Evolutionary conservation across 2,113 vertebrate species (phyloP), one percentile per base, ranked within the genome.

Genomic region (Dipodomys merriami): DNA sequence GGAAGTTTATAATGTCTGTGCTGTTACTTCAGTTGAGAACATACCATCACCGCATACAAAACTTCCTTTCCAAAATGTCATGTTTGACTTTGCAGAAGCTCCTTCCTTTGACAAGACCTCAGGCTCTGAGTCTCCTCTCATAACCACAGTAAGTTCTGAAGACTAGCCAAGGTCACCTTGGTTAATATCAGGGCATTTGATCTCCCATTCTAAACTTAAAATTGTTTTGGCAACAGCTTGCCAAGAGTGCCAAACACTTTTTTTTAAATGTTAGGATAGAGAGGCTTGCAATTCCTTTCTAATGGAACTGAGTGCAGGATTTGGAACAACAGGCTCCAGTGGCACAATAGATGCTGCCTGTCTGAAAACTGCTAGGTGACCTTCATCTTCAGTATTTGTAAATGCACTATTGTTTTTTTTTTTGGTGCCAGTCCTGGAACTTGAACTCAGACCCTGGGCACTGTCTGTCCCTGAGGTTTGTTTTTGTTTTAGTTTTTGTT

Each of bases 141-240:
- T 64, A 83, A 67, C 0, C 57, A 83, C 15, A 29, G 94, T 83
- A 80, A 95, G 77, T 92, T 92, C 35, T 78, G 19, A 89, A 25
- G 39, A 3, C n/a, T 67, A 53, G 7, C 22, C n/a, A 11, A 64
- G 12, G 6, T 64, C 33, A 15, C 16, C 19, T 10, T 86, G 29
- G 7, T 22, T 82, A 49, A 39, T 62, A 10, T 22, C 4, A 79
- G 16, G n/a, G 7, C 13, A 16, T 35, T 16, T 5, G 3, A 10
- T 65, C 7, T 2, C 12, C 79, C 23, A 16, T 53, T 27, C 6
- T 64, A 78, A 79, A 57, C 6, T 29, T 68, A 57, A 10, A 44
- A 5, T 33, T 57, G n/a, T 46, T 46, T 67, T 71, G 83, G 10
- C 2, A 69, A 65, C 12, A 60, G 71, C 5, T 7, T 39, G 39